phyloP scores from a whole-genome alignment of 2,888 invertebrate genomes.

The Stenolophus ochropezus region DNA sequence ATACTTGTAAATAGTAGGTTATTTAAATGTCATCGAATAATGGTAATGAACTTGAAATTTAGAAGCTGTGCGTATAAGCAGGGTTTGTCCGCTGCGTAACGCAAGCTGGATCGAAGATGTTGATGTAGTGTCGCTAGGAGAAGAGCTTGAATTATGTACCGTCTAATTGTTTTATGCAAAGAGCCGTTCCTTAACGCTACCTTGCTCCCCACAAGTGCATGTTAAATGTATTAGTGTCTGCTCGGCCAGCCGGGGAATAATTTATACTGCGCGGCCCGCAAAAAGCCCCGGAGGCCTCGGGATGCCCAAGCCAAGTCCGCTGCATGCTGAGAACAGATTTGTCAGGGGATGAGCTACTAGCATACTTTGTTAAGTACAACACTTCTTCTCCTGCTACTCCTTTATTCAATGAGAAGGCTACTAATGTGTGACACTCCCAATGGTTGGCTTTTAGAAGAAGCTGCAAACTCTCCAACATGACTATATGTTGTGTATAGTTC shows the following conservation, averaged over 20 bases:
- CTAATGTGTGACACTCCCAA: no score
- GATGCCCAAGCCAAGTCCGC: not conserved
- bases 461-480: no score
- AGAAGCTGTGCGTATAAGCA: not conserved
- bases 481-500: no score
- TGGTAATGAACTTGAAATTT: no score
- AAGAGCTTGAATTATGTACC: constrained; percentile 43
- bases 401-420: no score
- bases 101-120: not conserved
- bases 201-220: constrained; percentile 47
- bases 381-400: no score
- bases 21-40: no score
- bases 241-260: constrained; percentile 13
- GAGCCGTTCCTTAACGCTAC: constrained; percentile 50
- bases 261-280: constrained; percentile 36
- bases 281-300: constrained; percentile 28
- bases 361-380: no score
- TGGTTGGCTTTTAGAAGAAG: no score
- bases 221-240: constrained; percentile 54
- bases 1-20: no score
- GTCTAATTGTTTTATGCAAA: constrained; percentile 57
- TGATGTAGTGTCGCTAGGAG: not conserved
- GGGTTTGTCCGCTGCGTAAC: not conserved
- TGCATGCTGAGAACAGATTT: not conserved
- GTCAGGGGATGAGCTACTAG: not conserved